These are phyloP conservation scores for Pygoscelis adeliae DNA, from an alignment of 2,113 vertebrate species.

Conservation along the genomic window DNA sequence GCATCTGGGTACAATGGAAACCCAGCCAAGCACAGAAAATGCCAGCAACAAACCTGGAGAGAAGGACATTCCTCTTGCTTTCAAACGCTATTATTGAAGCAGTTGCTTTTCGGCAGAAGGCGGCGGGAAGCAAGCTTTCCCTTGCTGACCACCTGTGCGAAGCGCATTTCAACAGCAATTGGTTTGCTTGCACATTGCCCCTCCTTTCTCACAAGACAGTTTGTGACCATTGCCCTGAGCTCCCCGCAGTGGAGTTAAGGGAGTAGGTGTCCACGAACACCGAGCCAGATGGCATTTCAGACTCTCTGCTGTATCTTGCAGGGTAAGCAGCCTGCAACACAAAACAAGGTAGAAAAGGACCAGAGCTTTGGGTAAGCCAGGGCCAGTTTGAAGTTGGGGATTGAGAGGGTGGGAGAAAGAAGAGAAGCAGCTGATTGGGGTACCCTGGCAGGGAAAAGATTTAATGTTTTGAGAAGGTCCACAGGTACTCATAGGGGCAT, in stretches of 20 bases:
- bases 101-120: background rate
- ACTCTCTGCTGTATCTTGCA: background rate
- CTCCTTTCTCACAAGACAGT: background rate
- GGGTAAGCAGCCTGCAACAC: background rate
- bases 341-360: background rate
- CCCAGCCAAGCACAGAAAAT: background rate
- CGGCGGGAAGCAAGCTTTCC: background rate
- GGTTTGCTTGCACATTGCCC: background rate
- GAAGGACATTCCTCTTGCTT: background rate
- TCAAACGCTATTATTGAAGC: background rate
- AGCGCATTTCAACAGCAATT: background rate
- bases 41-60: background rate
- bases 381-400: background rate
- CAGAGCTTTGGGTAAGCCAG: background rate
- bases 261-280: background rate
- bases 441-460: background rate
- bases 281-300: background rate
- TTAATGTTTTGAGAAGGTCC: background rate
- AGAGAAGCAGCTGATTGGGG: background rate
- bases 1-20: background rate
- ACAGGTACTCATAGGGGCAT: background rate
- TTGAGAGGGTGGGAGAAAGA: background rate
- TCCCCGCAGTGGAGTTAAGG: background rate
- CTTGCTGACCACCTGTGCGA: background rate
- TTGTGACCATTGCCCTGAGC: background rate